A percentile compares a stretch with the other conserved stretches of the same genome.
Conservation (phyloP, 2,113 vertebrate species). For the Pedionomus torquatus region DNA sequence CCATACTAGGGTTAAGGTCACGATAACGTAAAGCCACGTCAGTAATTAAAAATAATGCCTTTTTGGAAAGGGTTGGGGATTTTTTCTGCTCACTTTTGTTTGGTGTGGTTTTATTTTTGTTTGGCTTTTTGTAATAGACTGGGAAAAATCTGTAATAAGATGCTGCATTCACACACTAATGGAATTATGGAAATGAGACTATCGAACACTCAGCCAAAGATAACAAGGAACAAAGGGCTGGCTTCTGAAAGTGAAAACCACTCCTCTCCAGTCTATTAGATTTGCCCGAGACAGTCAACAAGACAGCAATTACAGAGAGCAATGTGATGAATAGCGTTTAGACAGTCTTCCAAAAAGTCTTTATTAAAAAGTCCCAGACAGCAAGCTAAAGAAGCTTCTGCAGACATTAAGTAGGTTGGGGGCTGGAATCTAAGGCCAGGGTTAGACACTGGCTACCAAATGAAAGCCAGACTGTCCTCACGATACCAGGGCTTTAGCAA, state of each 20-base stretch:
- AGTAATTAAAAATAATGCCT: background rate
- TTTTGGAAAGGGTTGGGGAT: background rate
- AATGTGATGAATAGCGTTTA: background rate
- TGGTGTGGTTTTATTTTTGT: constrained; percentile 8
- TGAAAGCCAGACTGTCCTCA: background rate
- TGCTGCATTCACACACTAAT: constrained; percentile 11
- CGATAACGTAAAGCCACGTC: background rate
- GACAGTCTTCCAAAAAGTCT: background rate
- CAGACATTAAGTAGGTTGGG: background rate
- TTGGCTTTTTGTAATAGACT: background rate
- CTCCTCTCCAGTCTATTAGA: constrained; percentile 19
- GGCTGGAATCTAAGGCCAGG: background rate
- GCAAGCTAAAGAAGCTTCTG: constrained; percentile 6
- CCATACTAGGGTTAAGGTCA: background rate
- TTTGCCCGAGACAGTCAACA: constrained; percentile 8
- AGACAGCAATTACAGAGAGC: constrained; percentile 4
- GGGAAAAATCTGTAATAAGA: background rate
- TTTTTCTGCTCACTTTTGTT: background rate
- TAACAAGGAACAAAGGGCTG: constrained; percentile 21
- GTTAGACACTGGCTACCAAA: background rate
- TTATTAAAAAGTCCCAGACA: constrained; percentile 29
- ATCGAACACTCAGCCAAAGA: constrained; percentile 24
- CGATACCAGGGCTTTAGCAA: background rate
- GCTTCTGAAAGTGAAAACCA: constrained; percentile 27
- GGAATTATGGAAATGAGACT: constrained; percentile 32